Evolutionary conservation across 2,113 vertebrate genomes (phyloP).

Genomic region (Fulmarus glacialis): DNA sequence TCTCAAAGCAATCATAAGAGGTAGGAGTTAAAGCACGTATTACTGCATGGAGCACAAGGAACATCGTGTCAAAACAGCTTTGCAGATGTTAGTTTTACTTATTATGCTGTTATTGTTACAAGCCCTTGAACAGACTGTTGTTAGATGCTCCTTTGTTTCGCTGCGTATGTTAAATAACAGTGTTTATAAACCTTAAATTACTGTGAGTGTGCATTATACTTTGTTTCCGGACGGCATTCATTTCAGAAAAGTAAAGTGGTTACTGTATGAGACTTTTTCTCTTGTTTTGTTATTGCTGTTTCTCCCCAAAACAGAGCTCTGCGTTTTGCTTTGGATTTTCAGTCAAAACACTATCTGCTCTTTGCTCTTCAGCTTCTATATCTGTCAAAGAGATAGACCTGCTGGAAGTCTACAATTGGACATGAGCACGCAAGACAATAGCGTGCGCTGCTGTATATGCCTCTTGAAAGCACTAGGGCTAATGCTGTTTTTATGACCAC

Average conservation of each 20-base stretch:
- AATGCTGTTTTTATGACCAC: neutral
- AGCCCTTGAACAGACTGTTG: neutral
- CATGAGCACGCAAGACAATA: rapidly evolving
- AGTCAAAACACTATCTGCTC: neutral
- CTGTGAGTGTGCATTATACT: neutral
- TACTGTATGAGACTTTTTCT: neutral
- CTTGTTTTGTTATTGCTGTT: neutral
- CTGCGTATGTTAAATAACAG: rapidly evolving
- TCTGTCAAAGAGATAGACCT: neutral
- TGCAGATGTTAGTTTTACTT: neutral
- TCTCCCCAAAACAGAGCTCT: neutral
- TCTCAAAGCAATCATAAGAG: conserved; percentile 91
- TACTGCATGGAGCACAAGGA: rapidly evolving
- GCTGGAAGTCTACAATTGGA: neutral
- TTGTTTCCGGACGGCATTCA: neutral
- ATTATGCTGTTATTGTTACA: neutral
- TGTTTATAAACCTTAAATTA: neutral
- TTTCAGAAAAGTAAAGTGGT: neutral
- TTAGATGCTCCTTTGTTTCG: neutral
- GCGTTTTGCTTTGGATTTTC: neutral
- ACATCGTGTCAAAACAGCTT: neutral
- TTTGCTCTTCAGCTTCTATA: neutral
- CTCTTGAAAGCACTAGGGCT: neutral
- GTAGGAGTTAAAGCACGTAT: conserved; percentile 50
- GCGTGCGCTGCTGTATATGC: neutral